These are phyloP conservation scores for Tragopan temminckii DNA, from an alignment of 2,797 vertebrate genomes.

Conservation along the genomic window DNA sequence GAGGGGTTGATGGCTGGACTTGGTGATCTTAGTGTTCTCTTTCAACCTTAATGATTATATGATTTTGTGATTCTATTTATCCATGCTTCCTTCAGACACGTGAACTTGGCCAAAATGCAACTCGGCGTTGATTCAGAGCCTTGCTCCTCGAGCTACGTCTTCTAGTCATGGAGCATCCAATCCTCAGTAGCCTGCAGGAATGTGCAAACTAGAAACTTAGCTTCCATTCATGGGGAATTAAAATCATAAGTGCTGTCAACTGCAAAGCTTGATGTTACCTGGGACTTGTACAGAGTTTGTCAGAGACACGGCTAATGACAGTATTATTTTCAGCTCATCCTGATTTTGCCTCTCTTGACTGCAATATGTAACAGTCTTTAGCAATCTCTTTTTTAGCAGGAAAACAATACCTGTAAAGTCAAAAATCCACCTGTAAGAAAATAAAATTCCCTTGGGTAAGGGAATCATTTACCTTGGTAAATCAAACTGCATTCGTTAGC, in stretches of 20 bases:
- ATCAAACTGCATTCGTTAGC: background rate
- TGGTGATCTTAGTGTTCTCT: no score
- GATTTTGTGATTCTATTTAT: no score
- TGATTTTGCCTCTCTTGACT: background rate
- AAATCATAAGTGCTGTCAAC: background rate
- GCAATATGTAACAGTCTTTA: background rate
- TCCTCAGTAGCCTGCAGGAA: background rate
- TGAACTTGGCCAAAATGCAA: background rate
- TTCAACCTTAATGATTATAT: no score
- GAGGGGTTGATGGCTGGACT: no score
- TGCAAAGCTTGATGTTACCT: background rate
- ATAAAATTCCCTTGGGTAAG: background rate
- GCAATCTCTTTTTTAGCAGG: background rate
- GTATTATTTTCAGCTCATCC: background rate
- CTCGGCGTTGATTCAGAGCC: background rate
- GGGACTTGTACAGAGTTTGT: background rate
- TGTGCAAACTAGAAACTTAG: background rate
- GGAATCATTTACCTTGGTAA: conserved; percentile 9
- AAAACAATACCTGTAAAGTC: background rate
- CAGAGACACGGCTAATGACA: background rate
- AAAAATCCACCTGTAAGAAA: conserved; percentile 29
- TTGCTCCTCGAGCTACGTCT: background rate
- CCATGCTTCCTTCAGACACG: background rate
- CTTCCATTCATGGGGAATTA: background rate
- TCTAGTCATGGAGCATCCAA: background rate